Evolutionary conservation across 2,113 vertebrate species (phyloP).

Genomic region (Canis aureus): DNA sequence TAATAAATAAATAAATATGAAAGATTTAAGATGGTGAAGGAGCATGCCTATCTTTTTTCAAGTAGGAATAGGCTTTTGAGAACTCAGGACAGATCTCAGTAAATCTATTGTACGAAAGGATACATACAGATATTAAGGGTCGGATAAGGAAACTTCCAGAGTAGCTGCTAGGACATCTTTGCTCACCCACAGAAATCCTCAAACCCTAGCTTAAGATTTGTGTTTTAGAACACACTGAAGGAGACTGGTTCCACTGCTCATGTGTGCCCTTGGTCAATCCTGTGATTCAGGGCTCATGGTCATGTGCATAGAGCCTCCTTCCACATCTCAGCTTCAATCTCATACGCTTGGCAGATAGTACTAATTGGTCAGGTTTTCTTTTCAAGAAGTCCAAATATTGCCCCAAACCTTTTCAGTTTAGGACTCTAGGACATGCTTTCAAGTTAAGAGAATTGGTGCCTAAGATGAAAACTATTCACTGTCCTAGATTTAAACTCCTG

Average conservation of each 20-base stretch:
- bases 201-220: neutral
- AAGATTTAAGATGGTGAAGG: neutral
- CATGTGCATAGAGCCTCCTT: too few species aligned
- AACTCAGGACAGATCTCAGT: neutral
- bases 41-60: neutral
- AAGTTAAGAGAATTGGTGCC: neutral
- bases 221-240: neutral
- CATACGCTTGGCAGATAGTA: neutral
- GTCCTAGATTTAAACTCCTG: neutral
- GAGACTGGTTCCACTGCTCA: neutral
- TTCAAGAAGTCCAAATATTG: neutral
- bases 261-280: neutral
- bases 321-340: neutral
- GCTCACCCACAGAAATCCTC: neutral
- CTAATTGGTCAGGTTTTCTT: neutral
- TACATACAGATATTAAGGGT: neutral
- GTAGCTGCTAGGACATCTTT: neutral
- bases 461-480: neutral
- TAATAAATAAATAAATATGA: neutral
- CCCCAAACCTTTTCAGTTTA: neutral
- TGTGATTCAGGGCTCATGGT: neutral
- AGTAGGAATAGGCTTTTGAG: neutral
- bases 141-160: neutral
- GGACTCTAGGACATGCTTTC: neutral
- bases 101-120: neutral